phyloP scores from a whole-genome alignment of 2,888 invertebrate species.

The Drosophila cyrtoloma region DNA sequence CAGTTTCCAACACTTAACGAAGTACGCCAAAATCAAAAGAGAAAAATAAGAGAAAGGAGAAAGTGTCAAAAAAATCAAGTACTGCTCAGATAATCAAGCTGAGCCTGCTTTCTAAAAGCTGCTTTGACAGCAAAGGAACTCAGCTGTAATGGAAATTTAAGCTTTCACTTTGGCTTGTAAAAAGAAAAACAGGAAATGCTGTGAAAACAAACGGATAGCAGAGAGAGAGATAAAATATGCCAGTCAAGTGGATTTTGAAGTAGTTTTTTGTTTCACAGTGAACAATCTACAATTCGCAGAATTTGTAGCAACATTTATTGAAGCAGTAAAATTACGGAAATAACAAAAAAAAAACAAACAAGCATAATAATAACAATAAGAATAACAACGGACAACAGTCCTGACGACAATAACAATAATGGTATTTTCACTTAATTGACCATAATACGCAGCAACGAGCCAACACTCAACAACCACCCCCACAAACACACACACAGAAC shows the following conservation, averaged over 20 bases:
- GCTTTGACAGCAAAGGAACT: not conserved
- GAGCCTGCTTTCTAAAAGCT: not conserved
- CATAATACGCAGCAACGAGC: constrained; percentile 71
- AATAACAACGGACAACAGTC: constrained; percentile 15
- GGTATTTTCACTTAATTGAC: constrained; percentile 82
- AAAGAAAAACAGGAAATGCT: not conserved
- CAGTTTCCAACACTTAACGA: not conserved
- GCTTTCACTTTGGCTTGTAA: not conserved
- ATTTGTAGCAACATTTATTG: constrained; percentile 26
- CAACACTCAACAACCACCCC: not conserved
- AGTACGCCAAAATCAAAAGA: not conserved
- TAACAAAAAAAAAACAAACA: constrained; percentile 38
- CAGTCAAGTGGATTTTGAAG: not conserved
- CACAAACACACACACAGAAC: not conserved
- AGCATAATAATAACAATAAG: constrained; percentile 22
- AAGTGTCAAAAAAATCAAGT: not conserved
- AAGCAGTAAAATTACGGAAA: constrained; percentile 28
- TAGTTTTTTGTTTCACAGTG: constrained; percentile 3
- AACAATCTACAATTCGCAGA: constrained; percentile 9
- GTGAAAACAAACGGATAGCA: not conserved
- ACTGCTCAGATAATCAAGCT: not conserved
- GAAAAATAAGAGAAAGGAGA: not conserved
- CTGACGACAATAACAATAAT: constrained; percentile 67
- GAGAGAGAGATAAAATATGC: not conserved
- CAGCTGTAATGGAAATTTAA: not conserved